These are phyloP conservation scores for Micropoecilia bifurca DNA, from an alignment of 2,797 vertebrate species.

Conservation along the genomic window DNA sequence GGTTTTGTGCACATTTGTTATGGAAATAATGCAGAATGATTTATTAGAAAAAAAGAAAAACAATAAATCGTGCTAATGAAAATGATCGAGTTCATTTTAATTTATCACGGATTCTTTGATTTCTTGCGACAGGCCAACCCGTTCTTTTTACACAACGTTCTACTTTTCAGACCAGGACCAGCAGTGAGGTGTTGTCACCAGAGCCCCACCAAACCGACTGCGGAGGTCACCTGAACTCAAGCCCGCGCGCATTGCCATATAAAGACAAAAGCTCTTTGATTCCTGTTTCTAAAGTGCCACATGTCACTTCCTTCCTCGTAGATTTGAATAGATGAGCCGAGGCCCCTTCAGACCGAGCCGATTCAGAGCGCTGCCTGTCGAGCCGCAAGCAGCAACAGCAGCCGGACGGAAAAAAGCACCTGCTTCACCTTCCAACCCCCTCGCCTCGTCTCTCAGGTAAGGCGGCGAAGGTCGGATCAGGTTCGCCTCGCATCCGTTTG, in stretches of 20 bases:
- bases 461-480: background rate
- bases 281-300: slow-evolving; percentile 59
- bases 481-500: background rate
- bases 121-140: too few relatives aligned
- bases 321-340: slow-evolving; percentile 55
- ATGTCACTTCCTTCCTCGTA: slow-evolving; percentile 79
- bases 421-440: slow-evolving; percentile 20
- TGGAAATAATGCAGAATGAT: too few relatives aligned
- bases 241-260: slow-evolving; percentile 66
- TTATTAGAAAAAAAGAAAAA: too few relatives aligned
- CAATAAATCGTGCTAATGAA: too few relatives aligned
- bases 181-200: background rate
- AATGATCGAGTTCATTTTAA: too few relatives aligned
- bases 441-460: slow-evolving; percentile 62
- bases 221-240: slow-evolving; percentile 36
- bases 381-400: slow-evolving; percentile 36
- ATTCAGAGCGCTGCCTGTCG: slow-evolving; percentile 40
- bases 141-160: background rate
- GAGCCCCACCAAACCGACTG: background rate
- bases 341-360: background rate
- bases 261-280: slow-evolving; percentile 71
- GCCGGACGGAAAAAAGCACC: slow-evolving; percentile 4
- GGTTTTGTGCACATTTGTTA: too few relatives aligned
- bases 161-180: background rate
- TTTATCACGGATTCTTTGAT: too few relatives aligned